Percentiles rank a stretch among this genome's conserved stretches.
Conservation (phyloP, 2,888 invertebrate genomes). For the Eupeodes latifasciatus region DNA sequence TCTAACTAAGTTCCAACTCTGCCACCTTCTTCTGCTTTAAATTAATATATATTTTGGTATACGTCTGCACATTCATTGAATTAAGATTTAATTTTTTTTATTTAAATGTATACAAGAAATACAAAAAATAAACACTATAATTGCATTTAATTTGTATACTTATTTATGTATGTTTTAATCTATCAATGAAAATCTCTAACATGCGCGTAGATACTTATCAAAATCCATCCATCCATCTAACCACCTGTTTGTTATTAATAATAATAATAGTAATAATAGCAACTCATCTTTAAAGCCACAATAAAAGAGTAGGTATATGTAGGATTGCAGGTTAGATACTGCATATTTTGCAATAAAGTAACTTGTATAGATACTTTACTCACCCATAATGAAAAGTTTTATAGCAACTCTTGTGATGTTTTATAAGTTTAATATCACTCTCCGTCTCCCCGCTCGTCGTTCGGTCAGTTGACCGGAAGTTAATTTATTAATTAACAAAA, state of each 20-base stretch:
- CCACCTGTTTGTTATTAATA: constrained; percentile 34
- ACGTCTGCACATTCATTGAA: no score
- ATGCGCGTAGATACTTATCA: neutral
- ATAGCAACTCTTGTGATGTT: neutral
- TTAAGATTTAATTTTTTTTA: no score
- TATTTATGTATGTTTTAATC: neutral
- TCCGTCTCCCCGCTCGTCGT: neutral
- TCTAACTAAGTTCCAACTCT: neutral
- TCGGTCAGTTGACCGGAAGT: constrained; percentile 1
- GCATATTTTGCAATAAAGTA: neutral
- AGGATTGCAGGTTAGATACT: no score
- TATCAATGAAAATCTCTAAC: constrained; percentile 27
- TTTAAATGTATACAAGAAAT: neutral
- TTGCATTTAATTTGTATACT: constrained; percentile 26
- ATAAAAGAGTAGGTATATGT: neutral
- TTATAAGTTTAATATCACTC: constrained; percentile 12
- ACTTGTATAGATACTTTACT: constrained; percentile 19
- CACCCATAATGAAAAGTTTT: constrained; percentile 43
- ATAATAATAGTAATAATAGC: neutral
- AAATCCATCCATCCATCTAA: constrained; percentile 10
- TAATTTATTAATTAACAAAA: constrained; percentile 20
- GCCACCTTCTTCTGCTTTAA: no score
- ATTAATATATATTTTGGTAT: no score
- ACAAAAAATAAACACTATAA: constrained; percentile 29
- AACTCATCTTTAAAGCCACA: constrained; percentile 36